phyloP scores from a whole-genome alignment of 2,888 invertebrate species.

The Epinotia brunnichana region DNA sequence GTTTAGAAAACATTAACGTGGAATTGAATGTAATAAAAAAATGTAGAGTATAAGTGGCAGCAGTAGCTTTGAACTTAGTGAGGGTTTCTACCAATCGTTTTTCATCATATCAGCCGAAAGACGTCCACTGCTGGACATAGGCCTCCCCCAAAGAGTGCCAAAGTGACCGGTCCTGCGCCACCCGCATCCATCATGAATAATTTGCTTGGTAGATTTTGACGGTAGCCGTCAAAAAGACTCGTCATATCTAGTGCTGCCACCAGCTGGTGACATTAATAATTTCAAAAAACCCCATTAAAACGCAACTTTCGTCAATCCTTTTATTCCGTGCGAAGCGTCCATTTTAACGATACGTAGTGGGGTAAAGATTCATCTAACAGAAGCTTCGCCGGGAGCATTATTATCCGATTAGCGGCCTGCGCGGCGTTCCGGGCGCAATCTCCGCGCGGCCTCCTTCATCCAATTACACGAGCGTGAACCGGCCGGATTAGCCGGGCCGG shows the following conservation, averaged over 20 bases:
- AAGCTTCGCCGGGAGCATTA: constrained; percentile 64
- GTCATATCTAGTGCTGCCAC: not conserved
- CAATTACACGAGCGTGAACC: constrained; percentile 80
- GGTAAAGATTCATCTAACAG: constrained; percentile 36
- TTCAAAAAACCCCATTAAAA: not conserved
- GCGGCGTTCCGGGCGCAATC: constrained; percentile 69
- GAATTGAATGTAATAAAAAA: not conserved
- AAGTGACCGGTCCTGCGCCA: too few species aligned
- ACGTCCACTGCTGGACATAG: too few species aligned
- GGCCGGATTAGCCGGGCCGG: constrained; percentile 70
- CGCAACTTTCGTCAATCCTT: not conserved
- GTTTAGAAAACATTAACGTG: not conserved
- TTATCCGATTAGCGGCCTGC: constrained; percentile 76
- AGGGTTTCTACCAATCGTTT: not conserved
- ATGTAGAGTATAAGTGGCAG: too few species aligned
- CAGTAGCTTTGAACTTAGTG: not conserved
- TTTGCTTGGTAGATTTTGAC: not conserved
- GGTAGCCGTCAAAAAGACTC: not conserved
- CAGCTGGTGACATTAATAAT: not conserved
- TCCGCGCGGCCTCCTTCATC: constrained; percentile 75
- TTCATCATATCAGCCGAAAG: too few species aligned
- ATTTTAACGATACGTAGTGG: constrained; percentile 8
- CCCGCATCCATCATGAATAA: not conserved
- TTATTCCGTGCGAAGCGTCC: not conserved
- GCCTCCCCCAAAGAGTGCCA: too few species aligned